Conservation (phyloP, 2,888 invertebrate genomes). For the Subacronicta megacephala region DNA sequence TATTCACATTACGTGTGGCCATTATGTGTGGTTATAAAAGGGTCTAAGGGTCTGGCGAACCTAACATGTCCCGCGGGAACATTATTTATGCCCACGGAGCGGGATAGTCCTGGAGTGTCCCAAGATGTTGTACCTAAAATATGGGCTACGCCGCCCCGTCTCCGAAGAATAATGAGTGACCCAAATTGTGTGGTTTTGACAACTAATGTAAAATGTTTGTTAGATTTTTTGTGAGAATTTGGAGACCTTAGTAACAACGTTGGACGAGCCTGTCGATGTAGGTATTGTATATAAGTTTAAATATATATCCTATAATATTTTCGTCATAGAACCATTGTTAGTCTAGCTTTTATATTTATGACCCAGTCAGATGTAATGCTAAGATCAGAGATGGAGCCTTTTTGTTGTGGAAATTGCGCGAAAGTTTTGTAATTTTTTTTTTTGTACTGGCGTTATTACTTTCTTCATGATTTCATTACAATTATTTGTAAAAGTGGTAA, state of each 20-base stretch:
- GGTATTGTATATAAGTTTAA: no score
- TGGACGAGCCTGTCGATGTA: no score
- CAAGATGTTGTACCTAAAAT: slow-evolving; percentile 66
- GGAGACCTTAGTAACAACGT: neutral
- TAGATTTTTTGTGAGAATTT: slow-evolving; percentile 17
- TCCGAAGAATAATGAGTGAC: slow-evolving; percentile 68
- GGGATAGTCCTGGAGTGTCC: slow-evolving; percentile 63
- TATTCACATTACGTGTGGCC: slow-evolving; percentile 63
- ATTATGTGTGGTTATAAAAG: slow-evolving; percentile 74
- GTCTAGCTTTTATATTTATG: no score
- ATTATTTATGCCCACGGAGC: slow-evolving; percentile 72
- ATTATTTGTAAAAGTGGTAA: no score
- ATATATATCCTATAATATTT: neutral
- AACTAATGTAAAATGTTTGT: slow-evolving; percentile 45
- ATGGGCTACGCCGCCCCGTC: slow-evolving; percentile 61
- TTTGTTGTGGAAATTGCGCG: no score
- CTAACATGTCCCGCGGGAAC: slow-evolving; percentile 74
- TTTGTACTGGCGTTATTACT: no score
- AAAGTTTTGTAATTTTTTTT: no score
- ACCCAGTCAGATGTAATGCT: no score
- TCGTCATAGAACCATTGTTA: no score
- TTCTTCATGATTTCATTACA: no score
- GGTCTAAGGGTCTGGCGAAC: slow-evolving; percentile 68
- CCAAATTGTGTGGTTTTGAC: slow-evolving; percentile 63
- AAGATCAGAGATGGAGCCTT: no score